phyloP scores from a whole-genome alignment of 2,888 invertebrate genomes.

The Plemyria rubiginata region DNA sequence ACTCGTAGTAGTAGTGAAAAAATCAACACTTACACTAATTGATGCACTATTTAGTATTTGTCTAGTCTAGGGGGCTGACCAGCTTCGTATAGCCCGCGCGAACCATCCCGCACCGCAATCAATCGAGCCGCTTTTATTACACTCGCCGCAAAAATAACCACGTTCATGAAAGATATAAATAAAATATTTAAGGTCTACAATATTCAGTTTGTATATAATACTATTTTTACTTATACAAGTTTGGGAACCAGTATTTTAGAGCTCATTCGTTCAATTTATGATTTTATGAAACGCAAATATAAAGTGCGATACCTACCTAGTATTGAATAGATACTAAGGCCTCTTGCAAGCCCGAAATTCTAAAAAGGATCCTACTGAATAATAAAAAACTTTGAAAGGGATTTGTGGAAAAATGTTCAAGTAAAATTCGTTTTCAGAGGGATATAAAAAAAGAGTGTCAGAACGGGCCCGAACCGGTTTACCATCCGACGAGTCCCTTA shows the following conservation, averaged over 20 bases:
- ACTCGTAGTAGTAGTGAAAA: no score
- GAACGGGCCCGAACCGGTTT: slow-evolving; percentile 52
- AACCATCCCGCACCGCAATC: slow-evolving; percentile 58
- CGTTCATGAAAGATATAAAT: slow-evolving; percentile 31
- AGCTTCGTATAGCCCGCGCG: slow-evolving; percentile 44
- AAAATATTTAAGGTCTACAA: slow-evolving; percentile 8
- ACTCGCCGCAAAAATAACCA: slow-evolving; percentile 49
- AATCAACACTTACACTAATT: no score
- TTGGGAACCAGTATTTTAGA: no score
- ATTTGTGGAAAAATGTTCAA: slow-evolving; percentile 65
- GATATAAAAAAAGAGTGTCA: slow-evolving; percentile 65
- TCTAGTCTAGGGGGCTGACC: no score
- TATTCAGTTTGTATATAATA: background rate
- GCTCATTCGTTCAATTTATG: background rate
- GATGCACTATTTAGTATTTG: no score
- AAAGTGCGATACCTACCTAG: background rate
- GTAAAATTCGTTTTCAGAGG: slow-evolving; percentile 61
- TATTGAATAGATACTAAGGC: slow-evolving; percentile 29
- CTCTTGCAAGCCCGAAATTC: slow-evolving; percentile 59
- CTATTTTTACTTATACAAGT: background rate
- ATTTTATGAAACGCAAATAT: background rate
- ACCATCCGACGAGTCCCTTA: slow-evolving; percentile 63
- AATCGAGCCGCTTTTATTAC: slow-evolving; percentile 66
- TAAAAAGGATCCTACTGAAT: slow-evolving; percentile 70
- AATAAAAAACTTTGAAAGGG: slow-evolving; percentile 74